Evolutionary conservation across 1,140 invertebrate species (phyloP).

Genomic region (Drosophila dunni): DNA sequence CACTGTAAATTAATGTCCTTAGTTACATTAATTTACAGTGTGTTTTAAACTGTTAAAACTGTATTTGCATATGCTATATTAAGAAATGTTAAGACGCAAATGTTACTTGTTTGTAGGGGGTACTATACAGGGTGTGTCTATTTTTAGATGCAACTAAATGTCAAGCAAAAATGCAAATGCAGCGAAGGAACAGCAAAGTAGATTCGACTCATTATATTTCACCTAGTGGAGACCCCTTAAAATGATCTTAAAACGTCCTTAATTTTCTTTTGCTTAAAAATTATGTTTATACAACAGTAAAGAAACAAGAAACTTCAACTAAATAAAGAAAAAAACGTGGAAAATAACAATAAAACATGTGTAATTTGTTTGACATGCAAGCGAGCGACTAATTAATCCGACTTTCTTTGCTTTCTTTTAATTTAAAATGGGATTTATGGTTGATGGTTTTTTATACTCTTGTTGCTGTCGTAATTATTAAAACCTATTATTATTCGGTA

Average conservation of each 20-base stretch:
- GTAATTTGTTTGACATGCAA: slow-evolving; percentile 71
- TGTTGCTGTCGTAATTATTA: not conserved
- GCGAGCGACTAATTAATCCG: slow-evolving; percentile 64
- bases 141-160: too few species aligned
- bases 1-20: not conserved
- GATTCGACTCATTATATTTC: too few species aligned
- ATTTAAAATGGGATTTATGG: slow-evolving; percentile 1
- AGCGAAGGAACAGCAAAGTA: too few species aligned
- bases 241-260: too few species aligned
- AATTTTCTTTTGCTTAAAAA: too few species aligned
- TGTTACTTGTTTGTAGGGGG: not conserved
- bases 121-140: not conserved
- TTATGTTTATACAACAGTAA: too few species aligned
- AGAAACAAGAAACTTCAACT: too few species aligned
- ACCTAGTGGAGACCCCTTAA: too few species aligned
- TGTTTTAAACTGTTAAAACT: too few species aligned
- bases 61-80: not conserved
- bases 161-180: too few species aligned
- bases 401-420: slow-evolving; percentile 12
- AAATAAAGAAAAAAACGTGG: not conserved
- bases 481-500: slow-evolving; percentile 21
- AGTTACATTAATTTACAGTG: too few species aligned
- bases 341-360: slow-evolving; percentile 54
- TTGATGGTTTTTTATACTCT: slow-evolving; percentile 5
- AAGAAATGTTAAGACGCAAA: not conserved